Evolutionary conservation across 2,113 vertebrate species (phyloP).

Genomic region (Hassar affinis): DNA sequence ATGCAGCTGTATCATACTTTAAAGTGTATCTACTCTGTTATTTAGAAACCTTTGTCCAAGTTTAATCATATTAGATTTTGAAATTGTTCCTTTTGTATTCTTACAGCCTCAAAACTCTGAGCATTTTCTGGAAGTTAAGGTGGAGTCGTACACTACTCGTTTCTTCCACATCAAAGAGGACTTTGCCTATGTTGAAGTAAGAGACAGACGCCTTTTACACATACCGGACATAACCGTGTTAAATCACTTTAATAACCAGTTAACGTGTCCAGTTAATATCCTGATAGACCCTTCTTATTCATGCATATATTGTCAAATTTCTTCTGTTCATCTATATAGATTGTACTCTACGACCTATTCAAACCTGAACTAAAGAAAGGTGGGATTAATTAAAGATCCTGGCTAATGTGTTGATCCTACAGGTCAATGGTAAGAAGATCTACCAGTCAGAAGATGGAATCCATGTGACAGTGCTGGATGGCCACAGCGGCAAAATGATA

Average conservation of each 20-base stretch:
- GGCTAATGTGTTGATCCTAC: constrained; percentile 15
- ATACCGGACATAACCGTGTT: neutral
- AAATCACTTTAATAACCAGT: neutral
- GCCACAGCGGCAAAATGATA: constrained; percentile 78
- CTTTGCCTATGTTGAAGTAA: constrained; percentile 84
- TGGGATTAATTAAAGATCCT: neutral
- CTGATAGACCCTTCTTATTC: neutral
- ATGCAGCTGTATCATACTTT: neutral
- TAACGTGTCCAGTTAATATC: neutral
- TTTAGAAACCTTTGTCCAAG: neutral
- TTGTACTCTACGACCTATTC: neutral
- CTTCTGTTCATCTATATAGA: neutral
- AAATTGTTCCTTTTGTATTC: neutral
- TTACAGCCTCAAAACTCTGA: constrained; percentile 76
- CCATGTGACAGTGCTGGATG: constrained; percentile 83
- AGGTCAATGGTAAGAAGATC: constrained; percentile 84
- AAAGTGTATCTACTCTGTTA: neutral
- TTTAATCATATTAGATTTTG: too few relatives aligned
- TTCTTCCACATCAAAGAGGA: constrained; percentile 91
- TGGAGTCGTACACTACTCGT: constrained; percentile 85
- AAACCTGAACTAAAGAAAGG: neutral
- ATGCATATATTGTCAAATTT: neutral
- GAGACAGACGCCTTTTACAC: neutral
- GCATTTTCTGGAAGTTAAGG: constrained; percentile 85
- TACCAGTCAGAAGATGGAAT: constrained; percentile 85